These are phyloP conservation scores for Augochlora pura DNA, from an alignment of 1,140 invertebrate genomes.

Conservation along the genomic window DNA sequence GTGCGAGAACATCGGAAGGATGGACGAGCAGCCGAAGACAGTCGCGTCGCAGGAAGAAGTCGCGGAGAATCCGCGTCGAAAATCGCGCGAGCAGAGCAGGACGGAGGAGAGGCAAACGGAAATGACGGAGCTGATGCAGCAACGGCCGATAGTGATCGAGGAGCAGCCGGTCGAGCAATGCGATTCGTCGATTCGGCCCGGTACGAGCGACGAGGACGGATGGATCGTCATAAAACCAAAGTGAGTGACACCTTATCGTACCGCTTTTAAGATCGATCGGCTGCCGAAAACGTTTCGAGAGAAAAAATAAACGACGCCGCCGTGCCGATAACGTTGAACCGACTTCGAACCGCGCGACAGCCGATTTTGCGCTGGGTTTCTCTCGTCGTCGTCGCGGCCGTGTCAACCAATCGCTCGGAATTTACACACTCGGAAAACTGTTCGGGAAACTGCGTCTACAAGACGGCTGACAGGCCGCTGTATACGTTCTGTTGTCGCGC, in stretches of 20 bases:
- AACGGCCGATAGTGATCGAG: not conserved
- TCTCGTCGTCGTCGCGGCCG: not conserved
- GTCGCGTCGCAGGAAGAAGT: not conserved
- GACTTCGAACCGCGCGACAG: not conserved
- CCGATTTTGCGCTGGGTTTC: not conserved
- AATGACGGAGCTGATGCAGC: not conserved
- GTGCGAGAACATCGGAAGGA: not conserved
- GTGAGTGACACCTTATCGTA: conserved; percentile 50
- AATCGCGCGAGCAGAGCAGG: not conserved
- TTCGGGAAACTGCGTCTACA: not conserved
- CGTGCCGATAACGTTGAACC: not conserved
- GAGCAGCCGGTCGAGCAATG: not conserved
- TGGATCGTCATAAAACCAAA: conserved; percentile 48
- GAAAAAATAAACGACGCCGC: no score
- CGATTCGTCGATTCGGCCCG: not conserved
- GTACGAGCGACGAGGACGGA: conserved; percentile 40
- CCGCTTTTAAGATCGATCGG: conserved; percentile 28
- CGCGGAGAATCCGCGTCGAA: not conserved
- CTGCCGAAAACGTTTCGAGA: no score
- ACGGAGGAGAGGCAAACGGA: not conserved
- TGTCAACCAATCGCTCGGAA: not conserved
- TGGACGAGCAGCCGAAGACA: not conserved
- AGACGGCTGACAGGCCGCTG: not conserved
- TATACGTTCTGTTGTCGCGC: not conserved
- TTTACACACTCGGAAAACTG: not conserved